phyloP scores from a whole-genome alignment of 2,888 invertebrate genomes.

The Dendrolimus pini region DNA sequence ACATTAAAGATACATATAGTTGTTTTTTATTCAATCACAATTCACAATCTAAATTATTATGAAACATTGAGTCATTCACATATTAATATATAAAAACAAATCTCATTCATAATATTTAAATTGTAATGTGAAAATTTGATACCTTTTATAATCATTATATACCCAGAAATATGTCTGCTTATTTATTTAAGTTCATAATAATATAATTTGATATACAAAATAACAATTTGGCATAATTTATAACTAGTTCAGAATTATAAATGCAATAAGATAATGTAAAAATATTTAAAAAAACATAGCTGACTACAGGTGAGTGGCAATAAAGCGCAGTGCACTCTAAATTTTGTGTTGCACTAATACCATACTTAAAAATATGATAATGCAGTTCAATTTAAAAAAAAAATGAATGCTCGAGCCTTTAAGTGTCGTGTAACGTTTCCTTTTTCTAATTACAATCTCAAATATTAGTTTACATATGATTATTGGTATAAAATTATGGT shows the following conservation, averaged over 20 bases:
- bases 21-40: conserved; percentile 60
- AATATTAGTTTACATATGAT: too few relatives aligned
- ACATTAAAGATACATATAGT: conserved; percentile 63
- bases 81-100: conserved; percentile 29
- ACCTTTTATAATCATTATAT: conserved; percentile 16
- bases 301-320: conserved; percentile 27
- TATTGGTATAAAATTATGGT: too few relatives aligned
- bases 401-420: too few relatives aligned
- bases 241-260: conserved; percentile 62
- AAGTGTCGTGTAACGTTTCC: too few relatives aligned
- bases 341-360: too few relatives aligned
- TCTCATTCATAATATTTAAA: conserved; percentile 18
- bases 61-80: conserved; percentile 40
- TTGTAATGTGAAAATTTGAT: conserved; percentile 14
- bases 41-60: conserved; percentile 44
- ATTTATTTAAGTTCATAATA: conserved; percentile 30
- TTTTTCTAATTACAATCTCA: too few relatives aligned
- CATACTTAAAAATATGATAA: too few relatives aligned
- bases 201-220: conserved; percentile 56
- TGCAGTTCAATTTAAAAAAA: too few relatives aligned
- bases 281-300: conserved; percentile 43
- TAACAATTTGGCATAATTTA: conserved; percentile 67
- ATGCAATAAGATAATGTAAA: conserved; percentile 62
- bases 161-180: conserved; percentile 20
- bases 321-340: conserved; percentile 8